Conservation (phyloP, 2,113 vertebrate genomes). For the Xiphias gladius region DNA sequence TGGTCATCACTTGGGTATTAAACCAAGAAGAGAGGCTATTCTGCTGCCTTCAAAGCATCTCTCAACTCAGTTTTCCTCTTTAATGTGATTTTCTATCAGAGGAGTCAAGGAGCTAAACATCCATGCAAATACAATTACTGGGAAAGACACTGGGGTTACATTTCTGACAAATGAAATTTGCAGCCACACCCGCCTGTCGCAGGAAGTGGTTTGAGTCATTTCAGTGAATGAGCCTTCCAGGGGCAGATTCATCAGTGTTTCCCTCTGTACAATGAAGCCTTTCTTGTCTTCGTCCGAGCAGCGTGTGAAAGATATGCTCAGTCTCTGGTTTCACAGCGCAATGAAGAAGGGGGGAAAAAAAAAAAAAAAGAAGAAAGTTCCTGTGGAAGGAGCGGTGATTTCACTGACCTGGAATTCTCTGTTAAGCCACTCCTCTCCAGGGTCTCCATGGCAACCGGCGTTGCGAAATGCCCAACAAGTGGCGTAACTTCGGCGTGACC, state of each 20-base stretch:
- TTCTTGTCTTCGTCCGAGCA: slow-evolving; percentile 54
- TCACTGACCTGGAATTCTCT: slow-evolving; percentile 52
- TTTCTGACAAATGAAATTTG: slow-evolving; percentile 41
- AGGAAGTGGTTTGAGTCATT: slow-evolving; percentile 46
- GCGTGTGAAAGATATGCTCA: slow-evolving; percentile 48
- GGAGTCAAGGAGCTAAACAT: background rate
- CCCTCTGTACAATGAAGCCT: slow-evolving; percentile 55
- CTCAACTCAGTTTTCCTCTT: background rate
- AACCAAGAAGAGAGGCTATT: background rate
- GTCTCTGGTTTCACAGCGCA: slow-evolving; percentile 45
- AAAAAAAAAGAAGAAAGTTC: background rate
- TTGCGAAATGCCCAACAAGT: slow-evolving; percentile 71
- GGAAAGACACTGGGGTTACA: slow-evolving; percentile 2
- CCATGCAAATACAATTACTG: slow-evolving; percentile 35
- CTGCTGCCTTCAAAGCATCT: background rate
- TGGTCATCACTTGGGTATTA: too few relatives aligned
- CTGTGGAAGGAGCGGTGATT: slow-evolving; percentile 40
- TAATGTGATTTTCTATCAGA: background rate
- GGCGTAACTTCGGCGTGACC: slow-evolving; percentile 79
- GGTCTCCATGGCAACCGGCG: slow-evolving; percentile 77
- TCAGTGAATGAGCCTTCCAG: background rate
- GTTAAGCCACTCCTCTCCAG: slow-evolving; percentile 5
- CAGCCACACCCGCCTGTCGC: slow-evolving; percentile 2
- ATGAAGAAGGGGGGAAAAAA: background rate
- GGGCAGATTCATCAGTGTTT: slow-evolving; percentile 2